These are phyloP conservation scores for Uloborus diversus DNA, from an alignment of 1,140 invertebrate genomes.

Conservation along the genomic window DNA sequence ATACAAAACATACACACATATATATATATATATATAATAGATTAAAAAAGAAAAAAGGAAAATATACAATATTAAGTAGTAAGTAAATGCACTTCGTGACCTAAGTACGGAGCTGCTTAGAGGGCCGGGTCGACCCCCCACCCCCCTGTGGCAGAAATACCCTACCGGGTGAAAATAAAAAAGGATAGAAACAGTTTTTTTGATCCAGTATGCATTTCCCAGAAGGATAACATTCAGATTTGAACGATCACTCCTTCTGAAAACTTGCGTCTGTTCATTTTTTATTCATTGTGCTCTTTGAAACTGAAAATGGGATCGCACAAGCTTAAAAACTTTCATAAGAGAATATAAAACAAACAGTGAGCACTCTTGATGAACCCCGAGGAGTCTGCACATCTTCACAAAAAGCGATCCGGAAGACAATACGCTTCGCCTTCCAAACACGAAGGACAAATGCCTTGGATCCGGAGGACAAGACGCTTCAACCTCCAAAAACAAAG, in stretches of 20 bases:
- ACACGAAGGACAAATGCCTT: too few species aligned
- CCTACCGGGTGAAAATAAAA: conserved; percentile 15
- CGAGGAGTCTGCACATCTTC: too few species aligned
- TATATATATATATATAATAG: too few species aligned
- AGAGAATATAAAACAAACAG: too few species aligned
- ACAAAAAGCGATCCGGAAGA: too few species aligned
- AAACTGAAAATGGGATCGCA: too few species aligned
- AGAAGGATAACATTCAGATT: neutral
- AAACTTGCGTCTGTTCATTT: neutral
- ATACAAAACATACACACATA: conserved; percentile 50
- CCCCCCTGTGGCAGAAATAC: conserved; percentile 12
- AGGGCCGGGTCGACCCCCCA: conserved; percentile 8
- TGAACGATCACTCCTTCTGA: neutral
- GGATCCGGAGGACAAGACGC: too few species aligned
- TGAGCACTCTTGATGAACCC: too few species aligned
- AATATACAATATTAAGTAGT: conserved; percentile 55
- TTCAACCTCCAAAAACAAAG: too few species aligned
- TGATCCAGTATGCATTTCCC: neutral
- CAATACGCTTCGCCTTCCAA: too few species aligned
- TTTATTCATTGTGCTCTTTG: neutral
- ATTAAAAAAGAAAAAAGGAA: conserved; percentile 13
- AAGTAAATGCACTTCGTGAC: conserved; percentile 51
- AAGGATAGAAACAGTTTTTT: neutral
- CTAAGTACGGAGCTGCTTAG: conserved; percentile 51
- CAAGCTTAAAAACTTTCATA: too few species aligned